Evolutionary conservation across 1,140 invertebrate species (phyloP).

Genomic region (Uloborus diversus): DNA sequence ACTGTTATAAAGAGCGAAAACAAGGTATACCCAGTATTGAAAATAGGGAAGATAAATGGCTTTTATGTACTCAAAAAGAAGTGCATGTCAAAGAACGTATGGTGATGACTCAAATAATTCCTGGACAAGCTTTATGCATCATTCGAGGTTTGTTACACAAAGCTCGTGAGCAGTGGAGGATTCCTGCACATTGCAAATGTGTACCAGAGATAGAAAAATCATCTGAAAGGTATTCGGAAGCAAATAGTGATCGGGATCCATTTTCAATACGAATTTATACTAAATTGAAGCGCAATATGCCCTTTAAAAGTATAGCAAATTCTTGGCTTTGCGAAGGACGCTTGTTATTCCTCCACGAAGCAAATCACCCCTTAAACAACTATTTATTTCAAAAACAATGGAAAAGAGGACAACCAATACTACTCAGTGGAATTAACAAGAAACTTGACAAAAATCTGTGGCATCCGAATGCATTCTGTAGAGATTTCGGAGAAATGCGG

Average conservation of each 20-base stretch:
- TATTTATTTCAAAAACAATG: conserved; percentile 93
- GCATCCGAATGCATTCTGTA: conserved; percentile 88
- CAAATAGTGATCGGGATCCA: conserved; percentile 18
- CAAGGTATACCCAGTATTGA: conserved; percentile 66
- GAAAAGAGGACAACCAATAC: conserved; percentile 88
- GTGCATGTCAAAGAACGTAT: conserved; percentile 83
- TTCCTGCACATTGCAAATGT: conserved; percentile 69
- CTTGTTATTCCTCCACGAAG: conserved; percentile 84
- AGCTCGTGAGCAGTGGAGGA: conserved; percentile 78
- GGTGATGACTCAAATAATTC: conserved; percentile 94
- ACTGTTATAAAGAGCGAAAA: conserved; percentile 86
- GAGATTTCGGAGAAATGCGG: conserved; percentile 71
- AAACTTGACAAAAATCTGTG: conserved; percentile 83
- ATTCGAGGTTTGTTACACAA: conserved; percentile 81
- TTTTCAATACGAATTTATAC: conserved; percentile 41
- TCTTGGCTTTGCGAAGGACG: conserved; percentile 86
- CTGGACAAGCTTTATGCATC: conserved; percentile 82
- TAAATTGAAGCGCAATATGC: conserved; percentile 21
- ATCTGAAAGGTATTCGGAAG: conserved; percentile 15
- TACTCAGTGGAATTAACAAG: conserved; percentile 87
- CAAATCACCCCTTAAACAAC: conserved; percentile 81
- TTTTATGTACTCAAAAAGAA: conserved; percentile 84
- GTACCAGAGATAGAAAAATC: not conserved
- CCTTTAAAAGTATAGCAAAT: conserved; percentile 70
- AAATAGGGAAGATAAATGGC: conserved; percentile 74